phyloP scores from a whole-genome alignment of 2,888 invertebrate species.

The Ypsolopha scabrella region DNA sequence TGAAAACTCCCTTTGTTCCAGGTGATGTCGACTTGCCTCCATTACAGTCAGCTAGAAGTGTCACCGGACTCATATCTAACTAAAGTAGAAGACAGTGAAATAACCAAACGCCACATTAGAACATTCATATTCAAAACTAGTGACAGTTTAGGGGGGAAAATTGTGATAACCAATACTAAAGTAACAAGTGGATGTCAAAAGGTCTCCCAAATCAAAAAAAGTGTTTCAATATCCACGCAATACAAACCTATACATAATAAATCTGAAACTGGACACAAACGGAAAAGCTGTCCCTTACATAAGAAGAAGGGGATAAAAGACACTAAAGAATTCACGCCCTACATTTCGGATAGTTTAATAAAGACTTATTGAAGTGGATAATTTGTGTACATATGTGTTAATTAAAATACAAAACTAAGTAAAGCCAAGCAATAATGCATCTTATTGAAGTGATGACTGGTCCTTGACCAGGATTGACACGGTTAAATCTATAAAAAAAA shows the following conservation, averaged over 20 bases:
- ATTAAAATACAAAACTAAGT: no score
- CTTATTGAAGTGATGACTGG: no score
- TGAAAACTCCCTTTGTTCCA: constrained; percentile 18
- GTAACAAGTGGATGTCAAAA: constrained; percentile 33
- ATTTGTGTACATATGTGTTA: no score
- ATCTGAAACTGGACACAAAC: constrained; percentile 47
- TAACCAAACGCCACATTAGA: not conserved
- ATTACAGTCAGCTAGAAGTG: constrained; percentile 58
- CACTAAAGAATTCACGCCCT: constrained; percentile 33
- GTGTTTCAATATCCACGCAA: constrained; percentile 41
- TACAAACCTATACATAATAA: constrained; percentile 57
- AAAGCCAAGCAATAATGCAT: no score
- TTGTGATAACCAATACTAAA: no score
- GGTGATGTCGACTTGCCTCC: constrained; percentile 54
- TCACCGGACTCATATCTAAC: constrained; percentile 13
- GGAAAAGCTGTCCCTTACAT: constrained; percentile 48
- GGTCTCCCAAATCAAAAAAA: constrained; percentile 27
- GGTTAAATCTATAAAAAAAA: no score
- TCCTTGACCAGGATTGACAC: no score
- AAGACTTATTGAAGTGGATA: constrained; percentile 42
- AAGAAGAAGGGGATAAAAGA: constrained; percentile 53
- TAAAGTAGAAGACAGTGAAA: constrained; percentile 7
- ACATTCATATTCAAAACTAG: no score
- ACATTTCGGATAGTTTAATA: constrained; percentile 55
- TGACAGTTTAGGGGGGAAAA: no score